Conservation (phyloP, 2,888 invertebrate genomes). For the Microctonus brassicae region DNA sequence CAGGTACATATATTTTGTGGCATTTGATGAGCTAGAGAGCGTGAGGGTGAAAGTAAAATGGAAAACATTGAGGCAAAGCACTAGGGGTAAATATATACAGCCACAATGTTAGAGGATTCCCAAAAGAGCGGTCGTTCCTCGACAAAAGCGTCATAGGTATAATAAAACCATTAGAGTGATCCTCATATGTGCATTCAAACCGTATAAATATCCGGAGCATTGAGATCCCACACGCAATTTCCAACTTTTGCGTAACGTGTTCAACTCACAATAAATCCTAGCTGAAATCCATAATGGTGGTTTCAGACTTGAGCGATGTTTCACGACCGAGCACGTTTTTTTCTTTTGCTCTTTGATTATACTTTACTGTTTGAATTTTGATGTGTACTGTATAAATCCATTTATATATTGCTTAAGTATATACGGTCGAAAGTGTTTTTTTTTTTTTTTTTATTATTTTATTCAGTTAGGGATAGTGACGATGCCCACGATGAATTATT, state of each 20-base stretch:
- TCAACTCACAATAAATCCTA: conserved; percentile 66
- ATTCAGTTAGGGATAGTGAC: conserved; percentile 1
- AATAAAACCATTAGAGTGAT: conserved; percentile 70
- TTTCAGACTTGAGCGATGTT: neutral
- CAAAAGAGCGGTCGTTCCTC: conserved; percentile 32
- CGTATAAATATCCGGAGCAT: conserved; percentile 66
- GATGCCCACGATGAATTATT: conserved; percentile 32
- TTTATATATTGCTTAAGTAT: conserved; percentile 1
- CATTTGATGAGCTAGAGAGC: neutral
- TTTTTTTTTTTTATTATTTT: neutral
- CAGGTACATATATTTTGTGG: neutral
- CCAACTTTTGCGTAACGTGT: conserved; percentile 65
- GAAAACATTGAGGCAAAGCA: neutral
- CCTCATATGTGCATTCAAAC: conserved; percentile 69
- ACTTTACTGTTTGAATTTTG: conserved; percentile 1
- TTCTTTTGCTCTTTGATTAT: conserved; percentile 14
- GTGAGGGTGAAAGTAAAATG: neutral
- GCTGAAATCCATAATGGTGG: conserved; percentile 42
- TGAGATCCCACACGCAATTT: conserved; percentile 66
- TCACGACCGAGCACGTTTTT: neutral
- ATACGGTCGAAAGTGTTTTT: neutral
- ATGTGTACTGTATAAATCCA: neutral
- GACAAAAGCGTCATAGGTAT: conserved; percentile 56
- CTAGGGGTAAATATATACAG: neutral
- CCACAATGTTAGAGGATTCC: conserved; percentile 10